Percentiles rank a stretch among this genome's conserved stretches.
These are phyloP conservation scores for Rotaria sp. DNA, from an alignment of 2,888 invertebrate species.

Conservation along the genomic window DNA sequence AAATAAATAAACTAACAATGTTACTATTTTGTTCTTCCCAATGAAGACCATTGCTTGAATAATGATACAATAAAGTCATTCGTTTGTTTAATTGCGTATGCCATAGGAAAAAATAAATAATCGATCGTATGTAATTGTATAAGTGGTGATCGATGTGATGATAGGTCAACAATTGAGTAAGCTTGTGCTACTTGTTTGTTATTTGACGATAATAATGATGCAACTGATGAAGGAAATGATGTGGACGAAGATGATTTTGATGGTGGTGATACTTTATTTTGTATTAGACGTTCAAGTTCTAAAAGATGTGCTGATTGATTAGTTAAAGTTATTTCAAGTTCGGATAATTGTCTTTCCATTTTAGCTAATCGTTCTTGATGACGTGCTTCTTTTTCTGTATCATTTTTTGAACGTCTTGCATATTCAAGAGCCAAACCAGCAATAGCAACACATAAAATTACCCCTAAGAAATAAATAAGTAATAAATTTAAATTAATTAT, in stretches of 20 bases:
- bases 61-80: background rate
- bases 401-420: background rate
- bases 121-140: background rate
- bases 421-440: conserved; percentile 17
- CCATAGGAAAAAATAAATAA: background rate
- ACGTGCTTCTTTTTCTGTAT: background rate
- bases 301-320: background rate
- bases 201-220: background rate
- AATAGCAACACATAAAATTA: background rate
- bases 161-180: background rate
- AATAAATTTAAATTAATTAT: background rate
- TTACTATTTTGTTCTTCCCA: background rate
- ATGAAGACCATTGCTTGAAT: background rate
- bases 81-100: background rate
- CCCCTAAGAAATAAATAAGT: background rate
- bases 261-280: background rate
- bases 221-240: background rate
- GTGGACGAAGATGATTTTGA: background rate
- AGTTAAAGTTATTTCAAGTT: background rate
- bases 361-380: background rate
- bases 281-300: background rate
- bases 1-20: background rate
- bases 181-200: background rate
- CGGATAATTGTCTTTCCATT: background rate
- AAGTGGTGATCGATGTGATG: background rate